These are phyloP conservation scores for Rhimphoctona megacephalus DNA, from an alignment of 2,888 invertebrate species.

Conservation along the genomic window DNA sequence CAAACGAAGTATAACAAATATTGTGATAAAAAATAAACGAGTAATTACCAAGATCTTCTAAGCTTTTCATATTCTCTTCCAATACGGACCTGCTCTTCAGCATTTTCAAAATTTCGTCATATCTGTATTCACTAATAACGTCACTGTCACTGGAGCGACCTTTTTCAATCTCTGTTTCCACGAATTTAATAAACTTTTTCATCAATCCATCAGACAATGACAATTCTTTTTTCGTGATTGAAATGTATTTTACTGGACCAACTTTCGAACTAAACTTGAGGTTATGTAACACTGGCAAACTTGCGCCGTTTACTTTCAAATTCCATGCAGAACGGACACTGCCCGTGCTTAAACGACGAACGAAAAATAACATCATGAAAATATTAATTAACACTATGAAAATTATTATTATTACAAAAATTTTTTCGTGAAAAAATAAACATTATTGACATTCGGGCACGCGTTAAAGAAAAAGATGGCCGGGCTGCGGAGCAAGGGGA, in stretches of 20 bases:
- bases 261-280: conserved; percentile 42
- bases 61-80: conserved; percentile 87
- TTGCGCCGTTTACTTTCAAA: conserved; percentile 13
- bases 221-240: conserved; percentile 27
- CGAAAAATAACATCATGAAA: conserved; percentile 53
- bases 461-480: background rate
- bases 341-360: conserved; percentile 43
- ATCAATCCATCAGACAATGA: conserved; percentile 60
- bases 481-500: background rate
- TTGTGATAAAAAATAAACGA: too few species aligned
- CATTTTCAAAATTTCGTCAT: conserved; percentile 75
- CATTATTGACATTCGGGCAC: conserved; percentile 14
- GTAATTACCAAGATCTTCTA: conserved; percentile 88
- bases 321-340: background rate
- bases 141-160: conserved; percentile 29
- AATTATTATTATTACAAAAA: background rate
- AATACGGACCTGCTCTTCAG: conserved; percentile 87
- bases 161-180: conserved; percentile 69
- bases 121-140: conserved; percentile 63
- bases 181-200: conserved; percentile 73
- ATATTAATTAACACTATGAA: background rate
- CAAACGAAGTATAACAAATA: background rate
- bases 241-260: conserved; percentile 10
- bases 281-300: conserved; percentile 45
- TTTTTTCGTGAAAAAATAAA: background rate